Evolutionary conservation across 2,113 vertebrate species (phyloP), one percentile per base, ranked within the genome.

Genomic region (Notarius quadriscutis): DNA sequence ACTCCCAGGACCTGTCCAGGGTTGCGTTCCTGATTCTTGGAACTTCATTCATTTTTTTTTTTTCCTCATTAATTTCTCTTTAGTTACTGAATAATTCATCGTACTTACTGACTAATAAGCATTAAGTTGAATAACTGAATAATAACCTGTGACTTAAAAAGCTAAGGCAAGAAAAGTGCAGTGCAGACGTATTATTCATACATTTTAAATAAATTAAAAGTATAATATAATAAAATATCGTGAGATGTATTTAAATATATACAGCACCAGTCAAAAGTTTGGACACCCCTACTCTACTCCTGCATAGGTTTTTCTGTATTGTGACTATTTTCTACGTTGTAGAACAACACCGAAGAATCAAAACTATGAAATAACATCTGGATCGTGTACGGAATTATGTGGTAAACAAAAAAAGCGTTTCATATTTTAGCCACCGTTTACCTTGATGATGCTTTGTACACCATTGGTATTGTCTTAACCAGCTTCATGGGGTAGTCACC

Each of bases 1-100:
- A 81, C 57, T 34, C 79, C 34, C 57, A 62, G 34, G 79, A 62
- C 57, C 79, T 81, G 79, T 62, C 79, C 57, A 62, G 57, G 57
- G 57, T 62, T 81, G 79, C 79, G 62, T 81, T 62, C 79, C 79
- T 48, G 20, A 34, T 41, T 22, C 79, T 22, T 9, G 9, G 18
- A 81, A 60, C 30, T 6, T 10, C 55, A 60, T 81, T 81, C 20
- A 55, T 20, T 27, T 80, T 34, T 30, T 60, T 80, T 34, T 20
- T 18, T 20, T 11, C 12, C 30, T 60, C 12, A 41, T 81, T 81
- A 41, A 81, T 62, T 81, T 81, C 7, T 9, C 17, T 34, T 27
- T 60, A 60, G 57, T 57, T 81, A 14, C 79, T 62, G 8, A 81
- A 81, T 81, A 81, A 62, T 81, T 81, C 20, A 48, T 60, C 2